phyloP scores from a whole-genome alignment of 2,113 vertebrate genomes.

The Syngnathus floridae region DNA sequence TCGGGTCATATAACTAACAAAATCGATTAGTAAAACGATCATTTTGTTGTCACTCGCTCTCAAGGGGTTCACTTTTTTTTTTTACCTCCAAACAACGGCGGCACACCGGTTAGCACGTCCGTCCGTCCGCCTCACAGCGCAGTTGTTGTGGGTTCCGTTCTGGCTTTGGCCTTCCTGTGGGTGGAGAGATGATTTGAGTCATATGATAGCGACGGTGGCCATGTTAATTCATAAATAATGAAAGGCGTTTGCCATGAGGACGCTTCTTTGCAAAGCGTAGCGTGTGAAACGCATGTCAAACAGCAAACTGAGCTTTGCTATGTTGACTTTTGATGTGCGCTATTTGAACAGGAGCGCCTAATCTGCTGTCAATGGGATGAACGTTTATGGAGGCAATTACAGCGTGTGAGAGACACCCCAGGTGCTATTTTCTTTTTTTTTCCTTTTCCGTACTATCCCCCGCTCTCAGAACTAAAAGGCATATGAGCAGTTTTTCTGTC shows the following conservation, averaged over 20 bases:
- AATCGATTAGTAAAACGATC: slow-evolving; percentile 67
- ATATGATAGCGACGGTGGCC: slow-evolving; percentile 26
- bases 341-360: slow-evolving; percentile 10
- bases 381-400: slow-evolving; percentile 45
- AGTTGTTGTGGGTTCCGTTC: no score
- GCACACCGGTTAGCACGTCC: neutral
- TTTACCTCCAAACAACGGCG: slow-evolving; percentile 30
- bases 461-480: slow-evolving; percentile 48
- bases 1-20: slow-evolving; percentile 63
- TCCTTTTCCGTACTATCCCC: slow-evolving; percentile 22
- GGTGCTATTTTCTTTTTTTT: slow-evolving; percentile 22
- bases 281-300: slow-evolving; percentile 21
- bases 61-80: slow-evolving; percentile 24
- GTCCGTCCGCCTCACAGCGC: no score
- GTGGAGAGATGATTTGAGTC: no score
- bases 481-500: slow-evolving; percentile 60
- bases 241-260: slow-evolving; percentile 32
- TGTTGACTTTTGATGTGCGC: slow-evolving; percentile 24
- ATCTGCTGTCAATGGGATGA: slow-evolving; percentile 20
- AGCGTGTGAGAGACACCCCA: slow-evolving; percentile 30
- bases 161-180: no score
- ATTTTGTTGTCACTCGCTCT: slow-evolving; percentile 59
- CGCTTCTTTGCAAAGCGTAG: slow-evolving; percentile 36
- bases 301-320: slow-evolving; percentile 26
- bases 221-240: slow-evolving; percentile 19